A percentile compares a stretch with the other conserved stretches of the same genome.
Evolutionary conservation across 2,113 vertebrate species (phyloP).

Genomic region (Cepphus grylle): DNA sequence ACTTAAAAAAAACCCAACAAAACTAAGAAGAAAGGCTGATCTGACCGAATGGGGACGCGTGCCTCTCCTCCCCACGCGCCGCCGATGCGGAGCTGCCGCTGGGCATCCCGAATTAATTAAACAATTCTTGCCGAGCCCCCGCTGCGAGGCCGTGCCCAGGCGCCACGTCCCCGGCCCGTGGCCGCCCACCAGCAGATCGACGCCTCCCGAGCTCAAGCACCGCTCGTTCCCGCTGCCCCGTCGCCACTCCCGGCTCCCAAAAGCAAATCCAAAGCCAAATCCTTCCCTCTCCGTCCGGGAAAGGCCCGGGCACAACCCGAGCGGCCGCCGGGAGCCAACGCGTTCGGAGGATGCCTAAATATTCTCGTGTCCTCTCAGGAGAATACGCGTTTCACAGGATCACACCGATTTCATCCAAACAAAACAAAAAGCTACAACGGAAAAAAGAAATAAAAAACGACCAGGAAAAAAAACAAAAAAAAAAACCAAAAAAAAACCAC

Average conservation of each 20-base stretch:
- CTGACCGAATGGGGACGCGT: accelerated
- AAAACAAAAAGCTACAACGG: background rate
- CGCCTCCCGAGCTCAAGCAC: background rate
- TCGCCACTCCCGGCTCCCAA: background rate
- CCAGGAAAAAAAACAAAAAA: background rate
- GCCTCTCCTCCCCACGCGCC: background rate
- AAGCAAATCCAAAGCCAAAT: background rate
- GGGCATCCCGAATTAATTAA: background rate
- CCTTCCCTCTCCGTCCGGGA: background rate
- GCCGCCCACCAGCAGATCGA: accelerated
- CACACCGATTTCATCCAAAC: background rate
- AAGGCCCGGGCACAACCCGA: accelerated
- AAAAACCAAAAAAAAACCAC: no score
- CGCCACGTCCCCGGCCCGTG: accelerated
- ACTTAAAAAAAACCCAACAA: no score
- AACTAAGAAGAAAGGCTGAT: background rate
- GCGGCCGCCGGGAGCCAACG: background rate
- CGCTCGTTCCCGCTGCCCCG: background rate
- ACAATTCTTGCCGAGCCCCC: background rate
- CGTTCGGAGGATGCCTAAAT: accelerated
- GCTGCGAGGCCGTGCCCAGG: background rate
- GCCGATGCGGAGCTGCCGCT: accelerated
- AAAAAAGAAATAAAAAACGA: background rate
- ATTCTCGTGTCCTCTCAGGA: background rate
- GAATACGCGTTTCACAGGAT: background rate